Percentiles rank a stretch among this genome's conserved stretches.
Conservation (phyloP, 1,140 invertebrate genomes). For the Sitobion miscanthi region DNA sequence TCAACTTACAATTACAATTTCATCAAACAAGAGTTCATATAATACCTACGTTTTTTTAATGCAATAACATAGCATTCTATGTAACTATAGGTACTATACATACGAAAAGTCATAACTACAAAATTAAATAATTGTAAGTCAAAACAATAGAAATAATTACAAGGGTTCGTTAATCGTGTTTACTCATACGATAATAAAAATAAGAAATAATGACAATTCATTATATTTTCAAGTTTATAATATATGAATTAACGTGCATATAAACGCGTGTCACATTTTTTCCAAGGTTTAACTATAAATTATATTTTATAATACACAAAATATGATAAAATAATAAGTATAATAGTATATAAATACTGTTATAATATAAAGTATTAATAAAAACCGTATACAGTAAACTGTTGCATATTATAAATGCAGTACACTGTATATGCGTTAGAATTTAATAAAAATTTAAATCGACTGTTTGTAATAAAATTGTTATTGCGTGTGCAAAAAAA, state of each 20-base stretch:
- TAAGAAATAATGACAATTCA: neutral
- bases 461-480: neutral
- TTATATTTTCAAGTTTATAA: neutral
- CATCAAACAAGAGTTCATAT: neutral
- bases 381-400: neutral
- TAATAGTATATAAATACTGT: neutral
- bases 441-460: neutral
- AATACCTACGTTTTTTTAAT: too few relatives aligned
- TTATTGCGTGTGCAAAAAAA: neutral
- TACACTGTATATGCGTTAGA: neutral
- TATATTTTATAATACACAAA: neutral
- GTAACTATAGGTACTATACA: too few relatives aligned
- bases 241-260: neutral
- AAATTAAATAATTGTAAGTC: neutral
- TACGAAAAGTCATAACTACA: neutral
- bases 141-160: slow-evolving; percentile 24
- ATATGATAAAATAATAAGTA: neutral
- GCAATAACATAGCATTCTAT: too few relatives aligned
- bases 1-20: neutral
- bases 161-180: neutral
- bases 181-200: neutral
- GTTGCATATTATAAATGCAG: neutral
- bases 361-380: neutral
- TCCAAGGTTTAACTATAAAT: neutral
- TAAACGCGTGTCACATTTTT: neutral